Evolutionary conservation across 2,888 invertebrate species (phyloP), one percentile per base, ranked within the genome.

Genomic region (Elmis aenea): DNA sequence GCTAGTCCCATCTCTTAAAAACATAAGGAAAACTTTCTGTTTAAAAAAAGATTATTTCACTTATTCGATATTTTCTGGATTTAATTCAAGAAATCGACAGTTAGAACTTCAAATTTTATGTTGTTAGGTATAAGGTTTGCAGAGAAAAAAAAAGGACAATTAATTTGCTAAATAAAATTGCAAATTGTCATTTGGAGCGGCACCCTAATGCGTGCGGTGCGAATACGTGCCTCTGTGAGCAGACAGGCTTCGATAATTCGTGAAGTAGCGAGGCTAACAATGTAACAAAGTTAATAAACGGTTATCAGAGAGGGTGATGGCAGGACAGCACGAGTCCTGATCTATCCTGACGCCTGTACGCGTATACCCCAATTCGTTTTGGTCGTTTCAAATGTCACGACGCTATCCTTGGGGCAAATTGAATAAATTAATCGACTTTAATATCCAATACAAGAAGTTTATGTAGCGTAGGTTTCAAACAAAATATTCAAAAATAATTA

Each of bases 281-380:
- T 60, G 60, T 65, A 65, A 66, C 66, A 64, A 64, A 64, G 63
- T 63, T 63, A 64, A 64, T 65, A 58, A 59, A 57, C 53, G 57
- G 52, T 50, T 50, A 51, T 33, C 32, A 26, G 38, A 35, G 42
- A 29, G 41, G 45, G 43, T 38, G 37, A 27, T 38, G 44, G 44
- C 32, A 38, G 44, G 45, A 46, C 48, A 49, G 52, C 58, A 54
- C 59, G 54, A 55, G 49, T 47, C 51, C 52, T 50, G 52, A 42
- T 51, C 51, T 45, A 48, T 35, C 42, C 45, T 41, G 48, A 48
- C 46, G 51, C 38, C 42, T 31, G 43, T 20, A 42, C 42, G 43
- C 38, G 42, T 33, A 40, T 34, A 8, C 46, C 38, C 38, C 35
- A 34, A 40, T 43, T 46, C 38, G 40, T 40, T 34, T 38, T 40